phyloP scores from a whole-genome alignment of 2,888 invertebrate species.

The Lottia scabra region DNA sequence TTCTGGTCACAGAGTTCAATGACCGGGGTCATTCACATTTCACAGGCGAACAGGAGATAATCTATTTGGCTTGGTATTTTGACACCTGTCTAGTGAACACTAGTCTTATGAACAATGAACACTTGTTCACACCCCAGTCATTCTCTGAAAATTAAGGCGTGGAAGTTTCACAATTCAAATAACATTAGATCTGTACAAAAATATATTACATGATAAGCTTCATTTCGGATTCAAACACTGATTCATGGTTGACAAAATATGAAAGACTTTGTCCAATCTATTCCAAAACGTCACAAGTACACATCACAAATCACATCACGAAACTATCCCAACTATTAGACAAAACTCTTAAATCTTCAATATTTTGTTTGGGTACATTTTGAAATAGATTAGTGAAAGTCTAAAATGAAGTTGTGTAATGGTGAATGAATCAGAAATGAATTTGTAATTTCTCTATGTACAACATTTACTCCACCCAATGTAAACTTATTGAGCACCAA shows the following conservation, averaged over 20 bases:
- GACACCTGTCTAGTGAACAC: background rate
- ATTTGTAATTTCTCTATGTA: too few species aligned
- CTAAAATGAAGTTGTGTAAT: too few species aligned
- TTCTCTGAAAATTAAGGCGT: constrained; percentile 1
- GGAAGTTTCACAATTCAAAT: background rate
- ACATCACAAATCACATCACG: too few species aligned
- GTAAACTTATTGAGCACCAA: background rate
- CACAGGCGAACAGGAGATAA: background rate
- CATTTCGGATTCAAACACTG: background rate
- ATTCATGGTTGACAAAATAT: too few species aligned
- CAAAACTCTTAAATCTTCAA: too few species aligned
- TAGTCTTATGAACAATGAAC: background rate
- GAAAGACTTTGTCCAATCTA: too few species aligned
- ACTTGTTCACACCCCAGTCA: background rate
- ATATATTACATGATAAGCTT: background rate
- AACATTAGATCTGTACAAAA: background rate
- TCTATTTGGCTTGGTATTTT: background rate
- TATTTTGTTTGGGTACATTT: too few species aligned
- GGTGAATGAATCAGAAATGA: too few species aligned
- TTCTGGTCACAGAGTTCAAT: too few species aligned
- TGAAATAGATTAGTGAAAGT: too few species aligned
- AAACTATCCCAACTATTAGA: too few species aligned
- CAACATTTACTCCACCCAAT: background rate
- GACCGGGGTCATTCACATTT: background rate
- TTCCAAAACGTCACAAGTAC: too few species aligned